Conservation (phyloP, 2,113 vertebrate genomes). For the Hippoglossus stenolepis region DNA sequence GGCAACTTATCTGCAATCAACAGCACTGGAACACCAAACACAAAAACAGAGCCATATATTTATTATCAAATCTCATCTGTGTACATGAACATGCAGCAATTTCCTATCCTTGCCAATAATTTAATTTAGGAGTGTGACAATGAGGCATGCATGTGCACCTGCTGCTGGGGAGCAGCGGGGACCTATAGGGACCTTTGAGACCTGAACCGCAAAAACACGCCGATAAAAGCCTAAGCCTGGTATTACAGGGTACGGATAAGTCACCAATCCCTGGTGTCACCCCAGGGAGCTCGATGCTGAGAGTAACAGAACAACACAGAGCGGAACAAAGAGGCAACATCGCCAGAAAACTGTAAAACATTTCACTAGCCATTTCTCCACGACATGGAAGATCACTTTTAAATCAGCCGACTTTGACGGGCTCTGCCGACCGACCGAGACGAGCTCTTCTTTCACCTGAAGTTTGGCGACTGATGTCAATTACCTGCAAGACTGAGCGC, state of each 20-base stretch:
- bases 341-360: conserved; percentile 21
- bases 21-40: conserved; percentile 6
- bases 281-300: background rate
- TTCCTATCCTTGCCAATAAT: conserved; percentile 10
- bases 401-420: conserved; percentile 10
- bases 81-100: conserved; percentile 7
- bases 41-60: conserved; percentile 17
- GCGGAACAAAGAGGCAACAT: conserved; percentile 1
- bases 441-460: conserved; percentile 16
- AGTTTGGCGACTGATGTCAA: conserved; percentile 42
- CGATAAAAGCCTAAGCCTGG: conserved; percentile 21
- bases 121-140: conserved; percentile 9
- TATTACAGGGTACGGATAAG: conserved; percentile 39
- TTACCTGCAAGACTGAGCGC: conserved; percentile 44
- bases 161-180: conserved; percentile 27
- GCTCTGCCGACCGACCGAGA: conserved; percentile 21
- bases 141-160: conserved; percentile 56
- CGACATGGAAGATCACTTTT: conserved; percentile 23
- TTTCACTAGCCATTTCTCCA: conserved; percentile 36
- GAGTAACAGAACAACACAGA: conserved; percentile 2
- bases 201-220: conserved; percentile 26
- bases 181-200: conserved; percentile 13
- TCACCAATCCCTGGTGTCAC: background rate
- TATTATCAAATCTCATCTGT: conserved; percentile 30
- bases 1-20: conserved; percentile 24